Evolutionary conservation across 2,113 vertebrate species (phyloP).

Genomic region (Corythaeola cristata): DNA sequence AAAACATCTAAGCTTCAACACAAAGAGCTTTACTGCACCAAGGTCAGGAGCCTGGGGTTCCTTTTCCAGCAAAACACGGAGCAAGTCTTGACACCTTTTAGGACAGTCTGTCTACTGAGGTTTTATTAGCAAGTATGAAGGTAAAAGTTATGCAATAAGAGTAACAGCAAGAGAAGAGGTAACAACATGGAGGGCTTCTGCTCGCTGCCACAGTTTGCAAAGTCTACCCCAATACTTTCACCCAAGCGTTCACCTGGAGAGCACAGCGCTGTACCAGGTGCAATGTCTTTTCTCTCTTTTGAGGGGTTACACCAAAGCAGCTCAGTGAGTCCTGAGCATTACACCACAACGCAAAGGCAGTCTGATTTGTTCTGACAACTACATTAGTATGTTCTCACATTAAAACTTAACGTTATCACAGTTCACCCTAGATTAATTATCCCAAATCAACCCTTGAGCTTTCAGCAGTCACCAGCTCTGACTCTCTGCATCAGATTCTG

Average conservation of each 20-base stretch:
- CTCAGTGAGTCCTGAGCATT: background rate
- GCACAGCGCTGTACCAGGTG: background rate
- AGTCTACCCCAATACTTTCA: background rate
- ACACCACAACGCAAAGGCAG: background rate
- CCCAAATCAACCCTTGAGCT: background rate
- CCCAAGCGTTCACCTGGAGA: background rate
- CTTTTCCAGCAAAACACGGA: background rate
- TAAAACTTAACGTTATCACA: background rate
- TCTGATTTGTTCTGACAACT: background rate
- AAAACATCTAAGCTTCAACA: background rate
- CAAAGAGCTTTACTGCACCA: background rate
- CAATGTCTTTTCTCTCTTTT: background rate
- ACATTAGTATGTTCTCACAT: background rate
- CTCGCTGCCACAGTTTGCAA: background rate
- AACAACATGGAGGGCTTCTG: background rate
- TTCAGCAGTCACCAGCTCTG: background rate
- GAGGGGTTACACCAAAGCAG: background rate
- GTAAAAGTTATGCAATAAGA: background rate
- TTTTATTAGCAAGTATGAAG: background rate
- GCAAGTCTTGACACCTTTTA: background rate
- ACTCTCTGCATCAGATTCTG: background rate
- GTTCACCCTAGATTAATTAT: background rate
- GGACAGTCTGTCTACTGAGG: background rate
- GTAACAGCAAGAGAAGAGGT: background rate
- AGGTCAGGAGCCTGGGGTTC: background rate